Evolutionary conservation across 2,888 invertebrate genomes (phyloP).

Genomic region (Malthinus flaveolus): DNA sequence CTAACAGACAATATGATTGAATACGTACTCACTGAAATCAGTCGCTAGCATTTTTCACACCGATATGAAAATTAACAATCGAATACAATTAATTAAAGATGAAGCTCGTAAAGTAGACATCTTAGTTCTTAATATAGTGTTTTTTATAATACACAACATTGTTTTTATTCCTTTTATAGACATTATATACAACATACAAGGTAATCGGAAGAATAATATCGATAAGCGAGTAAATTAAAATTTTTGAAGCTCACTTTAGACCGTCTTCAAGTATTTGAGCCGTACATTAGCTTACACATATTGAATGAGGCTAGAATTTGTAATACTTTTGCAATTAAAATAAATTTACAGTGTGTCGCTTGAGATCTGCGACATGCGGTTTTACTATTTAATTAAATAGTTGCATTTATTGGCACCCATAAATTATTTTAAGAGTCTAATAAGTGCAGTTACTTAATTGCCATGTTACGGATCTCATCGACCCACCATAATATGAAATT

Average conservation of each 20-base stretch:
- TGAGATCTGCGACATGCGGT: no score
- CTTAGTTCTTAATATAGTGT: slow-evolving; percentile 1
- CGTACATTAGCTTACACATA: not conserved
- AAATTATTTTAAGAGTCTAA: no score
- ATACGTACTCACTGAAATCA: not conserved
- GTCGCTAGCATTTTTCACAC: not conserved
- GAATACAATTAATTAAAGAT: no score
- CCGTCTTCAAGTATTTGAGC: slow-evolving; percentile 16
- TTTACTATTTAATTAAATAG: no score
- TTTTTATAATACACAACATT: slow-evolving; percentile 49
- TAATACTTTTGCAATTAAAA: no score
- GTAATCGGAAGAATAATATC: slow-evolving; percentile 38
- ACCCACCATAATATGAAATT: not conserved
- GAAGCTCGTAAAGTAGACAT: not conserved
- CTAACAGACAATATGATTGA: no score
- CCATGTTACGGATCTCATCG: no score
- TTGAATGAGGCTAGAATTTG: not conserved
- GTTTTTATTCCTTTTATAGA: slow-evolving; percentile 45
- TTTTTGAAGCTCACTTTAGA: slow-evolving; percentile 20
- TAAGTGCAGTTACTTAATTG: no score
- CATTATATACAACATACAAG: slow-evolving; percentile 46
- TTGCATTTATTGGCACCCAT: no score
- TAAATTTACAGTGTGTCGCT: no score
- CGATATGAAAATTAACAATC: slow-evolving; percentile 3
- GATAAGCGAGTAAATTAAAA: slow-evolving; percentile 23